Percentiles rank a stretch among this genome's conserved stretches.
Evolutionary conservation across 2,113 vertebrate species (phyloP).

Genomic region (Maccullochella peelii): DNA sequence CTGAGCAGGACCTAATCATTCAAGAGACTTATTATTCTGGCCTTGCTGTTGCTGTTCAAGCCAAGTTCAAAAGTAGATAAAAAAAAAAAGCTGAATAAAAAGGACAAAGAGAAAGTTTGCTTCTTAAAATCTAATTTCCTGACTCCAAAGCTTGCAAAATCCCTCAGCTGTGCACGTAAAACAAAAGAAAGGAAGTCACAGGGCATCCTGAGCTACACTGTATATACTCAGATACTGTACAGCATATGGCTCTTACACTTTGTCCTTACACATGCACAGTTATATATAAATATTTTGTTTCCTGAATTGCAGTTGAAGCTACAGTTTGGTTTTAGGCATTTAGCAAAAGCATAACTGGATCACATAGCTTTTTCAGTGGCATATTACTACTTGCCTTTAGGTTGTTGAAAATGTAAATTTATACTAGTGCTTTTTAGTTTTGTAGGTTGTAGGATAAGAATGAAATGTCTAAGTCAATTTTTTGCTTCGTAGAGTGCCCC

Average conservation of each 20-base stretch:
- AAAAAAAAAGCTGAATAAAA: not conserved
- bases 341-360: not conserved
- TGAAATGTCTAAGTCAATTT: not conserved
- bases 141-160: constrained; percentile 14
- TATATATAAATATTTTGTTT: constrained; percentile 15
- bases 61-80: not conserved
- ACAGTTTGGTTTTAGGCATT: not conserved
- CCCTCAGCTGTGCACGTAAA: constrained; percentile 18
- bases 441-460: not conserved
- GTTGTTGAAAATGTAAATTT: not conserved
- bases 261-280: not conserved
- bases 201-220: constrained; percentile 4
- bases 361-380: not conserved
- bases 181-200: constrained; percentile 25
- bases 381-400: not conserved
- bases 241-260: not conserved
- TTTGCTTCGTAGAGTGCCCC: not conserved
- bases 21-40: not conserved
- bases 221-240: not conserved
- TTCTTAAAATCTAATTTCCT: constrained; percentile 48
- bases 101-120: not conserved
- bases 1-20: not conserved
- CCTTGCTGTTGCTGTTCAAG: not conserved
- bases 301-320: not conserved
- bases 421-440: not conserved